These are phyloP conservation scores for Enhydra lutris DNA, from an alignment of 2,113 vertebrate species.

Conservation along the genomic window DNA sequence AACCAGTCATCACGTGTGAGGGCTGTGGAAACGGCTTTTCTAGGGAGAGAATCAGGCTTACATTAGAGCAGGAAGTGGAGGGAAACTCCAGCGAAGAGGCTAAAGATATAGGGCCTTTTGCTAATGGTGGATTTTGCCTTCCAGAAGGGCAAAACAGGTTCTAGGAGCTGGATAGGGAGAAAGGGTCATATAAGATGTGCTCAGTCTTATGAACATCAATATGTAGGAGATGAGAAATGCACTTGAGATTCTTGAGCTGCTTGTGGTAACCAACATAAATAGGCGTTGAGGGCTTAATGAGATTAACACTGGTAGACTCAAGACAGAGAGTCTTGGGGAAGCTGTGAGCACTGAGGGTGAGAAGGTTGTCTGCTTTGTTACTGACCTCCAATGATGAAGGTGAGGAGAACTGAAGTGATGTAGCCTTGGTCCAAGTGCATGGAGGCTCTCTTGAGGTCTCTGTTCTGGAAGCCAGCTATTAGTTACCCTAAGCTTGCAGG, in stretches of 20 bases:
- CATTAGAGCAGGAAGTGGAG: neutral
- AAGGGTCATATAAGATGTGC: neutral
- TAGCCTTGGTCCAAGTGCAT: neutral
- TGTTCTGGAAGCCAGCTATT: neutral
- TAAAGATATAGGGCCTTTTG: neutral
- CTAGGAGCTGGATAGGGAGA: neutral
- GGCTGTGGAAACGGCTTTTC: neutral
- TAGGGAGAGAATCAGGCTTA: neutral
- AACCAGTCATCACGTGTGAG: neutral
- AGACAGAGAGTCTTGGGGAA: neutral
- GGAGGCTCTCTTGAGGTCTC: neutral
- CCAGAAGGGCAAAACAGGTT: neutral
- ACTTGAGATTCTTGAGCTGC: neutral
- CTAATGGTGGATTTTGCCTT: neutral
- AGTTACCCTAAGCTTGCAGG: neutral
- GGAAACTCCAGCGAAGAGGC: neutral
- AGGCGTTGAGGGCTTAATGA: neutral
- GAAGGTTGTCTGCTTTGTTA: neutral
- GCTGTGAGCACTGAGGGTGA: neutral
- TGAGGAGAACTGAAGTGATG: neutral
- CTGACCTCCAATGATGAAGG: neutral
- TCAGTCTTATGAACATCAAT: neutral
- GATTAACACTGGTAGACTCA: neutral
- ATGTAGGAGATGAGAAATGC: neutral
- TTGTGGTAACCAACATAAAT: neutral